phyloP scores from a whole-genome alignment of 1,140 invertebrate species.

The Coenobita brevimanus region DNA sequence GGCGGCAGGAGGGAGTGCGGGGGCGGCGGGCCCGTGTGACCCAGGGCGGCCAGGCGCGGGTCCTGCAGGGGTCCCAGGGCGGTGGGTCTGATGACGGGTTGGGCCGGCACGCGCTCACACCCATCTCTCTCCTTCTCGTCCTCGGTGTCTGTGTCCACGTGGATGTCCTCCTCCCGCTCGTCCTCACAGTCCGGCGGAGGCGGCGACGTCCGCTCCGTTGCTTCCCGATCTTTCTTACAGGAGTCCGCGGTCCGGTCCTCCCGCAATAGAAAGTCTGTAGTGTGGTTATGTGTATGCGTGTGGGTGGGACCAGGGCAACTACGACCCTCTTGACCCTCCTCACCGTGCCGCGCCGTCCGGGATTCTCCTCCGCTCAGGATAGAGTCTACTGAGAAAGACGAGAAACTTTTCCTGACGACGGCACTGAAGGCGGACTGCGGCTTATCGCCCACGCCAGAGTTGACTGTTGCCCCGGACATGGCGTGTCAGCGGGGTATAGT shows the following conservation, averaged over 20 bases:
- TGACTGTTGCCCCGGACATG: slow-evolving; percentile 64
- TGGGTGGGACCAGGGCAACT: slow-evolving; percentile 42
- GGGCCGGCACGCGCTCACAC: slow-evolving; percentile 12
- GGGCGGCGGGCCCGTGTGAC: slow-evolving; percentile 38
- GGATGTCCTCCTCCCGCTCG: slow-evolving; percentile 47
- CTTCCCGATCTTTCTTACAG: slow-evolving; percentile 34
- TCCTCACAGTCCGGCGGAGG: slow-evolving; percentile 33
- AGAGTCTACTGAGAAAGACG: slow-evolving; percentile 68
- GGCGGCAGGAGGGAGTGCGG: slow-evolving; percentile 43
- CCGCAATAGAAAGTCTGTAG: slow-evolving; percentile 51
- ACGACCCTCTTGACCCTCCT: slow-evolving; percentile 24
- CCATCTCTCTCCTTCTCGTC: slow-evolving; percentile 51
- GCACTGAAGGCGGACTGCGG: slow-evolving; percentile 69
- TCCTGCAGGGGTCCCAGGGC: slow-evolving; percentile 53
- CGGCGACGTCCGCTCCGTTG: neutral
- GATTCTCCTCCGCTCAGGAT: slow-evolving; percentile 63
- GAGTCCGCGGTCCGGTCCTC: slow-evolving; percentile 5
- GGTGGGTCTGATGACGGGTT: slow-evolving; percentile 52
- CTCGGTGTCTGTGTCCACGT: slow-evolving; percentile 61
- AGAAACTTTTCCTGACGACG: slow-evolving; percentile 67
- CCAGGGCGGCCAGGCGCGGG: slow-evolving; percentile 39
- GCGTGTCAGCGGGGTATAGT: neutral
- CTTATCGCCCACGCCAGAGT: slow-evolving; percentile 61
- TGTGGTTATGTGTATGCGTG: too few relatives aligned
- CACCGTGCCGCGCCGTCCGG: slow-evolving; percentile 17